Evolutionary conservation across 1,140 invertebrate species (phyloP).

Genomic region (Drosophila sulfurigaster): DNA sequence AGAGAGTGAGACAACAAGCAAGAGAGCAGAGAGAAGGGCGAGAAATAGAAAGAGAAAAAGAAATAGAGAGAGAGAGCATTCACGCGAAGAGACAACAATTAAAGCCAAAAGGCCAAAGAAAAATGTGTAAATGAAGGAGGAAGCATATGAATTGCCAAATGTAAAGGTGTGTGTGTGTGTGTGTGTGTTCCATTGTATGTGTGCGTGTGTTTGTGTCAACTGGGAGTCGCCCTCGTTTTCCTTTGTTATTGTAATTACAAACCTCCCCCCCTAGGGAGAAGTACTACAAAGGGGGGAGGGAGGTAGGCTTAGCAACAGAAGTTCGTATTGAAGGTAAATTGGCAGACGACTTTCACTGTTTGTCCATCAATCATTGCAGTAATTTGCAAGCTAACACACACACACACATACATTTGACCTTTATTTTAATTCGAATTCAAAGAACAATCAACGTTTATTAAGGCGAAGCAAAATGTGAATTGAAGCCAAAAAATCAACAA

Average conservation of each 20-base stretch:
- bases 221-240: conserved; percentile 24
- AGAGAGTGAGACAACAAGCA: background rate
- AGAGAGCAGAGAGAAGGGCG: background rate
- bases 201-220: conserved; percentile 20
- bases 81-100: conserved; percentile 41
- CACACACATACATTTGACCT: background rate
- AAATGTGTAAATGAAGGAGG: conserved; percentile 1
- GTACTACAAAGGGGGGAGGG: background rate
- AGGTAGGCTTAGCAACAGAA: conserved; percentile 29
- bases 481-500: conserved; percentile 11
- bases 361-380: conserved; percentile 46
- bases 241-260: conserved; percentile 38
- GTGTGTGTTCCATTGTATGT: background rate
- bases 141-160: conserved; percentile 26
- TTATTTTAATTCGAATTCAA: conserved; percentile 30
- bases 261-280: conserved; percentile 1
- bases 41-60: background rate
- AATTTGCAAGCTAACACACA: conserved; percentile 33
- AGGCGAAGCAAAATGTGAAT: conserved; percentile 8
- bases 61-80: conserved; percentile 1
- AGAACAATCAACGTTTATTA: conserved; percentile 46
- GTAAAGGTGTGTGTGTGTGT: conserved; percentile 11
- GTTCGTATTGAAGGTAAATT: conserved; percentile 25
- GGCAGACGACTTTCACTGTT: conserved; percentile 37
- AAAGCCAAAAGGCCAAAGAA: conserved; percentile 41